Conservation (phyloP, 2,888 invertebrate species). For the Meteorus cinctellus region DNA sequence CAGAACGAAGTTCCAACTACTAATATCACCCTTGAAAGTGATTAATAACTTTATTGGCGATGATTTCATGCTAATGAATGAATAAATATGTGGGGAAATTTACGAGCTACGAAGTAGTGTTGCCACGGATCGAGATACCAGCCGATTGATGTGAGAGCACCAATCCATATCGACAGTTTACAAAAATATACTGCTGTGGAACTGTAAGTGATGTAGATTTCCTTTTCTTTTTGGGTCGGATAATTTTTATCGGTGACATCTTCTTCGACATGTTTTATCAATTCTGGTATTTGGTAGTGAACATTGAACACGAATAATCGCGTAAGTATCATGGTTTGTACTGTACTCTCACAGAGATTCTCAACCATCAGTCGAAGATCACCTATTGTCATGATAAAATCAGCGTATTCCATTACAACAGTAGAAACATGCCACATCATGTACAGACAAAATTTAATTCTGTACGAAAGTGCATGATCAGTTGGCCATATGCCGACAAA, state of each 20-base stretch:
- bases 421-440: constrained; percentile 29
- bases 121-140: constrained; percentile 47
- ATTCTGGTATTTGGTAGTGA: background rate
- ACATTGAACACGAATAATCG: constrained; percentile 10
- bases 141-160: constrained; percentile 15
- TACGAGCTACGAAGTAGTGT: constrained; percentile 45
- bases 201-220: constrained; percentile 49
- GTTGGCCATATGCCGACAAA: constrained; percentile 26
- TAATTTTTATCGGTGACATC: constrained; percentile 30
- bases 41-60: too few species aligned
- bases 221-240: constrained; percentile 38
- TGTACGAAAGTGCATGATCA: constrained; percentile 7
- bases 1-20: too few species aligned
- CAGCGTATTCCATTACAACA: constrained; percentile 34
- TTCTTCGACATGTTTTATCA: background rate
- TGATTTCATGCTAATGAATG: too few species aligned
- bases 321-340: constrained; percentile 1
- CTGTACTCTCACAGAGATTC: constrained; percentile 6
- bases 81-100: constrained; percentile 4
- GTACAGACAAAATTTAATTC: constrained; percentile 1
- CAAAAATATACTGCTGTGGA: constrained; percentile 42
- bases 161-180: constrained; percentile 23
- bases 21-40: too few species aligned
- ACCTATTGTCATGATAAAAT: constrained; percentile 34
- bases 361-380: constrained; percentile 24